Percentiles rank a stretch among this genome's conserved stretches.
Conservation (phyloP, 2,113 vertebrate genomes). For the Tiliqua scincoides region DNA sequence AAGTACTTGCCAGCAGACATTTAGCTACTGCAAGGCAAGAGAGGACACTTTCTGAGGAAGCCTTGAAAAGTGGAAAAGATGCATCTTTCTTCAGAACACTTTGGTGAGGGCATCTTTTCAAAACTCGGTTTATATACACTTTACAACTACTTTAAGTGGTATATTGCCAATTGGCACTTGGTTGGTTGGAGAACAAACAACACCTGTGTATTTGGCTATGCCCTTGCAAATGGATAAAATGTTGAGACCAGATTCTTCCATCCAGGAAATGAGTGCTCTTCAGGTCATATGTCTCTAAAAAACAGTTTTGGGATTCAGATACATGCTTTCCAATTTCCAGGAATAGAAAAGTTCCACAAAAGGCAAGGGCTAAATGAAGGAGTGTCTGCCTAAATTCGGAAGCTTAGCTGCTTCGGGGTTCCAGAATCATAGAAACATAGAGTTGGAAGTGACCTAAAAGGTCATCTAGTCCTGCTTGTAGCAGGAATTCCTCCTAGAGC, state of each 20-base stretch:
- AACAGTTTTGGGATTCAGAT: neutral
- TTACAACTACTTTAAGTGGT: neutral
- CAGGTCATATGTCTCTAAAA: neutral
- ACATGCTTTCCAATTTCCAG: neutral
- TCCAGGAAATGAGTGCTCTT: neutral
- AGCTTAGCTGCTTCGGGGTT: no score
- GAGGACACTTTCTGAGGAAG: neutral
- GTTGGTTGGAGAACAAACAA: neutral
- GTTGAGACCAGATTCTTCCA: accelerated
- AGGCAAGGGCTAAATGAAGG: no score
- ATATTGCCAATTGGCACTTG: neutral
- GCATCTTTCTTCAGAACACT: neutral
- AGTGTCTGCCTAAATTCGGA: no score
- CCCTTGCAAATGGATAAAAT: neutral
- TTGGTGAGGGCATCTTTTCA: neutral
- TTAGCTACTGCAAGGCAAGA: neutral
- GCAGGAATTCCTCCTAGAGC: no score
- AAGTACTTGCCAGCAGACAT: neutral
- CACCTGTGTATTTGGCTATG: neutral
- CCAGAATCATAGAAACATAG: no score
- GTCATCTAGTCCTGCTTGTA: no score
- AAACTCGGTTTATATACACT: neutral
- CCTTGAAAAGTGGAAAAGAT: neutral
- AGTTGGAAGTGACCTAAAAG: no score
- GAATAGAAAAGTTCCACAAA: no score